Evolutionary conservation across 2,113 vertebrate genomes (phyloP), one percentile per base, ranked within the genome.

Genomic region (Electrona antarctica): DNA sequence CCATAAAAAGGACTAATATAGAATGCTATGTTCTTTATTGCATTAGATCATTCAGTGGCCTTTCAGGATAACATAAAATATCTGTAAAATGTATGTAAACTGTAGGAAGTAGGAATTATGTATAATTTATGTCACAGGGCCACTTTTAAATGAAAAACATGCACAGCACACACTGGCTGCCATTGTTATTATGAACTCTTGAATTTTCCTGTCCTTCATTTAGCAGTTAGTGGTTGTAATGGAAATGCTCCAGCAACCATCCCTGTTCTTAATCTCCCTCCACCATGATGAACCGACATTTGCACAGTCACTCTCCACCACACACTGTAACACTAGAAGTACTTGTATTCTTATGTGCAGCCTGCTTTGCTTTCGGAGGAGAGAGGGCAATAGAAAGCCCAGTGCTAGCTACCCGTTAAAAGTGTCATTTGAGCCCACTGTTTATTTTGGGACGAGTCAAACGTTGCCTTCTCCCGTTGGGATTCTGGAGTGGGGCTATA

Each of bases 371-470:
- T 15, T 14, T 21, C 50, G 11, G 41, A 2, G 4, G 54, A 45
- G 13, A 33, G 8, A 15, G 48, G n/a, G 48, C 33, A 41, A 12
- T 5, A 2, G 50, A 63, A 2, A 41, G 12, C n/a, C 33, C 7
- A 46, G 48, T 28, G 29, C 41, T 51, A 33, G 47, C 21, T 7
- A 3, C 57, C 66, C 11, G 3, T 65, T 33, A 57, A 62, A 8
- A 21, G 51, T 62, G 75, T 62, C 48, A 54, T 77, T 51, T 66
- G 41, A 67, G 12, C 14, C 48, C 56, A 15, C 55, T 52, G 65
- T 77, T 77, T 80, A 66, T 85, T 77, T 82, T 71, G 49, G 67
- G 57, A 82, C 41, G 69, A 11, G 55, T 74, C 28, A 51, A 56
- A 51, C 8, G 45, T 64, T 46, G 0, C 54, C 29, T 14, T 51